Base-by-base conservation (phyloP, 2,113 vertebrate genomes). In the Struthidea cinerea region DNA sequence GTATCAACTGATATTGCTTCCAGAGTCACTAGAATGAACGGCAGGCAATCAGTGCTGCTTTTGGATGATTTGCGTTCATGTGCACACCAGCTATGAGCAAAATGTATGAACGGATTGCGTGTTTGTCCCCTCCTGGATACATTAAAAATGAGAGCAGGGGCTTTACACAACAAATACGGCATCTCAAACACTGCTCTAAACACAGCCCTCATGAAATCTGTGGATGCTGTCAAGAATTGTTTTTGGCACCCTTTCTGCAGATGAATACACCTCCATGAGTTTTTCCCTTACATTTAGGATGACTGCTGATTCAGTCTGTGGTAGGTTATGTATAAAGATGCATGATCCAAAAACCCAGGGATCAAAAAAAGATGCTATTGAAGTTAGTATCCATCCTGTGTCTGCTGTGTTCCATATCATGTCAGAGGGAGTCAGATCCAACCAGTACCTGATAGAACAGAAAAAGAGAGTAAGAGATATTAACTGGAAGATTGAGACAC, bases 281-380 rank as follows among this genome's bases (percentile, higher is more conserved):
- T 91, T 65, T 44, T 21, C 35, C 80, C 96, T 98, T 97, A 99
- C 99, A 86, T 98, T 85, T 55, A 98, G 74, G 37, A 98, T 95
- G 56, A 93, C 52, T 52, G 81, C 46, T 78, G 98, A 65, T 13
- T 98, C 94, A 55, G 96, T 96, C 65, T 89, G 97, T 24, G 97
- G 93, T 89, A 99, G 90, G 6, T 93, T 84, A 84, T 98, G 98
- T 41, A 95, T 37, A 94, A 99, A 99, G 60, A 98, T 3, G 20
- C 98, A 98, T 1, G 97, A 94, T 21, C 98, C 99, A 23, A 98
- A 97, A 78, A 94, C 92, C 99, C 99, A 99, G 11, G 98, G 97
- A 35, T 98, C 96, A 59, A 98, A 75, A n/a, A 98, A 18, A 49
- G 89, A 87, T 13, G 96, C 95, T 77, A 98, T 2, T 5, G 94